Evolutionary conservation across 2,888 invertebrate species (phyloP).

Genomic region (Cephonodes hylas): DNA sequence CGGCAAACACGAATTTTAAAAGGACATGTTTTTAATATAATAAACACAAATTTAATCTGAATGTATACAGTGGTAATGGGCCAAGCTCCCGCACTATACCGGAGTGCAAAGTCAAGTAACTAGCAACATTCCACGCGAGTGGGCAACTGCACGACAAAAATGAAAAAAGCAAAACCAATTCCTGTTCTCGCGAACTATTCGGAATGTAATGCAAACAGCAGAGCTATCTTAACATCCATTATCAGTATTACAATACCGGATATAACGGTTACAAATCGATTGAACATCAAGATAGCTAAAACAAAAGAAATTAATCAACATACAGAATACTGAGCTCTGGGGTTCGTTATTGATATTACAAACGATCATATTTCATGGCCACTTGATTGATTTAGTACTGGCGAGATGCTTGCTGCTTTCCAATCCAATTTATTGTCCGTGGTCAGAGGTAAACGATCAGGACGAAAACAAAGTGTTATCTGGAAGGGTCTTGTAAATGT

Average conservation of each 20-base stretch:
- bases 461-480: constrained; percentile 28
- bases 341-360: constrained; percentile 51
- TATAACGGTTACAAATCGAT: constrained; percentile 25
- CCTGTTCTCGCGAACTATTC: not conserved
- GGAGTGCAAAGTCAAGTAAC: constrained; percentile 4
- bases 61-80: not conserved
- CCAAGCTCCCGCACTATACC: not conserved
- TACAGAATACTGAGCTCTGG: constrained; percentile 30
- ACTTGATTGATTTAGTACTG: constrained; percentile 67
- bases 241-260: constrained; percentile 16
- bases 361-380: constrained; percentile 64
- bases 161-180: constrained; percentile 16
- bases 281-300: constrained; percentile 25
- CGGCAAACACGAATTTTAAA: not conserved
- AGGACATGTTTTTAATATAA: not conserved
- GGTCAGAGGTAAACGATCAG: constrained; percentile 45
- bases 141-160: not conserved
- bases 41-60: not conserved
- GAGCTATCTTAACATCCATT: constrained; percentile 15
- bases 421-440: constrained; percentile 66
- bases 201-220: not conserved
- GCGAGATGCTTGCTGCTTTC: constrained; percentile 56
- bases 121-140: constrained; percentile 4
- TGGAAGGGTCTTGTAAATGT: constrained; percentile 33
- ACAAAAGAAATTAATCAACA: constrained; percentile 55